Evolutionary conservation across 2,888 invertebrate species (phyloP).

Genomic region (Monoplex corrugatus): DNA sequence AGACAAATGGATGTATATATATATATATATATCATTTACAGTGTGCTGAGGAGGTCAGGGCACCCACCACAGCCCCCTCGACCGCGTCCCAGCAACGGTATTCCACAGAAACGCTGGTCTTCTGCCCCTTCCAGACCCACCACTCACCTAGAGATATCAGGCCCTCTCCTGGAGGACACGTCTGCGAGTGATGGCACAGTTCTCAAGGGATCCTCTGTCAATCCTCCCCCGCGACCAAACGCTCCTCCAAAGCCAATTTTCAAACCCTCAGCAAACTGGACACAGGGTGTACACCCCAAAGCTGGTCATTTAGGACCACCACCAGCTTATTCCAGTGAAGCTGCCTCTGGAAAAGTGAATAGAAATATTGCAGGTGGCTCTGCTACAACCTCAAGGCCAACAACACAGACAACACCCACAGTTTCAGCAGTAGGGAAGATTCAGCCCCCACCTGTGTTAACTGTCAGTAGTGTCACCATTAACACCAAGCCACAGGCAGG

Average conservation of each 20-base stretch:
- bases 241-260: constrained; percentile 25
- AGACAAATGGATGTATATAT: too few species aligned
- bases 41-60: constrained; percentile 34
- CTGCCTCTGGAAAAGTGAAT: neutral
- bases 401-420: neutral
- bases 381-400: neutral
- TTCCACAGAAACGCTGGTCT: constrained; percentile 42
- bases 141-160: constrained; percentile 40
- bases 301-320: neutral
- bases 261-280: constrained; percentile 22
- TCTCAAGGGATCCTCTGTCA: neutral
- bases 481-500: neutral
- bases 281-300: neutral
- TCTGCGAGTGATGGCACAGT: neutral
- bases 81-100: constrained; percentile 50
- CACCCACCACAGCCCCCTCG: constrained; percentile 53
- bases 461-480: neutral
- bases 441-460: neutral
- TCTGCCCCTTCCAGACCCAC: constrained; percentile 40
- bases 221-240: neutral
- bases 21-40: neutral
- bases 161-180: constrained; percentile 30
- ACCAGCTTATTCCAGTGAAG: neutral
- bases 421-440: neutral
- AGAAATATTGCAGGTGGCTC: neutral